Base-by-base conservation (phyloP, 2,797 vertebrate species). In the Dryobates pubescens region DNA sequence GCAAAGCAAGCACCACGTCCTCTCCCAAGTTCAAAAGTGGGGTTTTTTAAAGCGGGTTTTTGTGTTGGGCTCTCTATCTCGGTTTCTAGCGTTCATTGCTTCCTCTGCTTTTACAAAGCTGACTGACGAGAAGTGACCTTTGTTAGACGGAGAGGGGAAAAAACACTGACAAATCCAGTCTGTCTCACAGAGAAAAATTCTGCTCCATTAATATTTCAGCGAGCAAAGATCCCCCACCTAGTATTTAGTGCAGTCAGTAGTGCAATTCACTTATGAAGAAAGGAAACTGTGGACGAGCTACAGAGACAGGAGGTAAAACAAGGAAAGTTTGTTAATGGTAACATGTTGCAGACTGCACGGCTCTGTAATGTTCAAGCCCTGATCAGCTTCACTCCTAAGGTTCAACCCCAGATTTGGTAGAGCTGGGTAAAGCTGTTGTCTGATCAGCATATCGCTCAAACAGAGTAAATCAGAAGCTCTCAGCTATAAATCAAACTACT, bases 21-120 rank as follows among this genome's bases (percentile, higher is more conserved):
- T 57, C 74, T 93, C 95, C 95, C 84, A 97, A 97, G 90, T 97
- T 97, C 93, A 95, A 94, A 97, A 98, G 95, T 96, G 34, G 15
- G 20, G 29, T 17, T 51, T 83, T 96, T 54, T 76, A 34, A 96
- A 90, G 80, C 68, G 38, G 70, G 24, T 32, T 57, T 82, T 82
- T 83, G 67, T 69, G 54, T 67, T 92, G 57, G 67, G 59, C 86
- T 93, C 88, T 83, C 51, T 90, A 56, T 84, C 73, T 77, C 17
- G 3, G 54, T 93, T 82, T 97, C 77, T 90, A 91, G 84, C 47
- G 86, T 65, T 85, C 12, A 0, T 83, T 76, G 69, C 92, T 83
- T 86, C 95, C 94, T 92, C 83, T 62, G 67, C 93, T 91, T 93
- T 89, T 74, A 91, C 70, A 93, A 89, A 74, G 67, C 87, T 81